phyloP scores from a whole-genome alignment of 2,797 vertebrate genomes.

The Lithobates pipiens region DNA sequence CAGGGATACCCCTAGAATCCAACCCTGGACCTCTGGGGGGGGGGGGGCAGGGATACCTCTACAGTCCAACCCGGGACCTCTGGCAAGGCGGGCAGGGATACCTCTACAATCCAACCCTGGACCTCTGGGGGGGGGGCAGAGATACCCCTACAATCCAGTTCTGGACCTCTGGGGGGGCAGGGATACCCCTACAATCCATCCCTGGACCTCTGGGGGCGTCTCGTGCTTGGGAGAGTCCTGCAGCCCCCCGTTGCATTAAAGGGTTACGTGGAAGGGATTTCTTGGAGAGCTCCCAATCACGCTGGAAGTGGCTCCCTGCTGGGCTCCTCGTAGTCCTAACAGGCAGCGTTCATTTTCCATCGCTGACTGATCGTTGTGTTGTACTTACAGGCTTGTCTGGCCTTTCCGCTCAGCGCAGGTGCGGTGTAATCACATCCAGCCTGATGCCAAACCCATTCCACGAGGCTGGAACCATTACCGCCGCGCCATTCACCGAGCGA shows the following conservation, averaged over 20 bases:
- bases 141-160: background rate
- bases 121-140: background rate
- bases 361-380: background rate
- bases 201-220: no score
- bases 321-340: constrained; percentile 7
- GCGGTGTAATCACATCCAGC: constrained; percentile 17
- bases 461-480: background rate
- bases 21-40: no score
- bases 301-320: constrained; percentile 33
- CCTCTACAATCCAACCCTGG: background rate
- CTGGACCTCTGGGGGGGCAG: background rate
- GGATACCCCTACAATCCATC: background rate
- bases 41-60: no score
- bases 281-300: constrained; percentile 24
- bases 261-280: background rate
- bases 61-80: background rate
- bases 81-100: background rate
- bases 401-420: background rate
- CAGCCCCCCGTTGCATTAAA: background rate
- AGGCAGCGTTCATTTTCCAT: background rate
- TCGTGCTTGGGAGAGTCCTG: background rate
- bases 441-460: background rate
- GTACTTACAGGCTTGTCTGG: constrained; percentile 4
- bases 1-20: no score
- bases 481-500: background rate